phyloP scores from a whole-genome alignment of 2,797 vertebrate species.

The Trachurus trachurus region DNA sequence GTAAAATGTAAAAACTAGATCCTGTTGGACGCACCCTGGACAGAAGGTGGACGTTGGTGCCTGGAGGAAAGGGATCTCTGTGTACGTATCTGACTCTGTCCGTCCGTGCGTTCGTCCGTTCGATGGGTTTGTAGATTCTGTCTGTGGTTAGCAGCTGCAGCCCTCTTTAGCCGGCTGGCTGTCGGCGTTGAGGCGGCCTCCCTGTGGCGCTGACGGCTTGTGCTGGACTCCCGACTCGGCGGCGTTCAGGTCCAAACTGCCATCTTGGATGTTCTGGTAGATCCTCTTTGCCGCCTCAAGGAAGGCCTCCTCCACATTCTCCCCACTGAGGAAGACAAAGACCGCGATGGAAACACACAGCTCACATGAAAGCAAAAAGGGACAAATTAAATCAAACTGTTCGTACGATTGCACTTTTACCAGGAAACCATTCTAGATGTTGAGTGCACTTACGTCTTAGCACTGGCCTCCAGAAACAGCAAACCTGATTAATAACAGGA shows the following conservation, averaged over 20 bases:
- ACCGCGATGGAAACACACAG: neutral
- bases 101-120: neutral
- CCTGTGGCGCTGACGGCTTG: slow-evolving; percentile 95
- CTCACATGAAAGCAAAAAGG: too few species aligned
- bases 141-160: slow-evolving; percentile 93
- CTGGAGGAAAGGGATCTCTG: slow-evolving; percentile 30
- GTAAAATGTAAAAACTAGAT: neutral
- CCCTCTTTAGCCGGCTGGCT: slow-evolving; percentile 95
- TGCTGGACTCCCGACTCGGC: slow-evolving; percentile 97
- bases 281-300: slow-evolving; percentile 98
- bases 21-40: neutral
- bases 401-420: neutral
- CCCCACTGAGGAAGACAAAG: slow-evolving; percentile 85
- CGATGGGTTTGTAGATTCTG: slow-evolving; percentile 37
- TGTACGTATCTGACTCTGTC: slow-evolving; percentile 23
- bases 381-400: neutral
- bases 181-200: slow-evolving; percentile 93
- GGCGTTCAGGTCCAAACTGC: slow-evolving; percentile 97
- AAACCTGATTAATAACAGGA: slow-evolving; percentile 85
- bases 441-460: slow-evolving; percentile 94
- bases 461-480: slow-evolving; percentile 97
- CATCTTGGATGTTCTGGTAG: slow-evolving; percentile 99
- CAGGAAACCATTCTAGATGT: neutral
- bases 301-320: slow-evolving; percentile 98
- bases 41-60: slow-evolving; percentile 20